phyloP scores from a whole-genome alignment of 2,888 invertebrate species.

The Drosophila basisetae region DNA sequence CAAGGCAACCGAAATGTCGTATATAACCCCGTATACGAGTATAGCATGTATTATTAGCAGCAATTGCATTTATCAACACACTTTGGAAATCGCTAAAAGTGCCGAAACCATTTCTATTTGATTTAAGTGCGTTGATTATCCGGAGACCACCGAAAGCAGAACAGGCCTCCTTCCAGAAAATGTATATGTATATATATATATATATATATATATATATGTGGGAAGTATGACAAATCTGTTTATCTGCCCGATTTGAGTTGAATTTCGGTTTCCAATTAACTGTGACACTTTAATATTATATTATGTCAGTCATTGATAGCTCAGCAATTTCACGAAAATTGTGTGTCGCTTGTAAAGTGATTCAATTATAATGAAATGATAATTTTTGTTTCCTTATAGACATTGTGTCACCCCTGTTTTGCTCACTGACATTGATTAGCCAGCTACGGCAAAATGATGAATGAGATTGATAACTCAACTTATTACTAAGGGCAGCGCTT shows the following conservation, averaged over 20 bases:
- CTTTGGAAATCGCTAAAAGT: conserved; percentile 45
- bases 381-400: conserved; percentile 65
- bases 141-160: conserved; percentile 6
- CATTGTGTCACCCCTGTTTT: conserved; percentile 65
- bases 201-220: not conserved
- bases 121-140: conserved; percentile 58
- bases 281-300: conserved; percentile 47
- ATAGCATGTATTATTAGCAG: conserved; percentile 59
- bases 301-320: conserved; percentile 35
- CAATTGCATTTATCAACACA: conserved; percentile 63
- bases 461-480: conserved; percentile 35
- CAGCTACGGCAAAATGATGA: conserved; percentile 29
- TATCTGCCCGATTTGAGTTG: conserved; percentile 22
- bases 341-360: conserved; percentile 49
- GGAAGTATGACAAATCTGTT: conserved; percentile 67
- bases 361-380: conserved; percentile 70
- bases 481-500: conserved; percentile 46
- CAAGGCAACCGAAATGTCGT: conserved; percentile 26
- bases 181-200: no score
- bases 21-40: conserved; percentile 50
- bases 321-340: conserved; percentile 46
- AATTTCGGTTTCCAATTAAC: conserved; percentile 58
- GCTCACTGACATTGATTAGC: conserved; percentile 34
- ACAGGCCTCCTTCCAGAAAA: conserved; percentile 2
- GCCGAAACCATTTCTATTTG: conserved; percentile 36